A percentile compares a stretch with the other conserved stretches of the same genome.
Evolutionary conservation across 2,888 invertebrate genomes (phyloP).

Genomic region (Bombylius discolor): DNA sequence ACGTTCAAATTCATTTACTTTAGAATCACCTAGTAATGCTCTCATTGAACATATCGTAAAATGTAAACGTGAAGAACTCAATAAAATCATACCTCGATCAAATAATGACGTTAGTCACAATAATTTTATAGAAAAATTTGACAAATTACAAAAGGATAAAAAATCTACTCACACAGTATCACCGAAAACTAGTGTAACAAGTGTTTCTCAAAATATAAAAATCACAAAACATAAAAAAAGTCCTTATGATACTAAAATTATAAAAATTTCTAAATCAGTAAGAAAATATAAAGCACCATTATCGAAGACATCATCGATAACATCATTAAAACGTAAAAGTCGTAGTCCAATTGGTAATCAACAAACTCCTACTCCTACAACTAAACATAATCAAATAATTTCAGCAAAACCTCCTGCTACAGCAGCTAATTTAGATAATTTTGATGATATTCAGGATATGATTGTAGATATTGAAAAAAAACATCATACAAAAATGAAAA

Average conservation of each 20-base stretch:
- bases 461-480: conserved; percentile 42
- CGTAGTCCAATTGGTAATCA: neutral
- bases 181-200: neutral
- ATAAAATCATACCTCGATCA: conserved; percentile 23
- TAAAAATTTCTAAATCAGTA: conserved; percentile 10
- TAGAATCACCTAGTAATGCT: conserved; percentile 64
- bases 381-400: neutral
- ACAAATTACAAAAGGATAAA: too few species aligned
- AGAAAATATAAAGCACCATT: conserved; percentile 13
- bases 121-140: too few species aligned
- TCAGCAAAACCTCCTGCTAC: neutral
- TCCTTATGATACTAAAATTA: conserved; percentile 16
- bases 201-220: neutral
- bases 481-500: conserved; percentile 50
- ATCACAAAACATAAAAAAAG: conserved; percentile 14
- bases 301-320: neutral
- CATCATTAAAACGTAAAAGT: conserved; percentile 3
- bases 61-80: neutral
- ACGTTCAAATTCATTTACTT: conserved; percentile 64
- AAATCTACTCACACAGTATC: too few species aligned
- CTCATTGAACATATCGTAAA: conserved; percentile 34
- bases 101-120: too few species aligned
- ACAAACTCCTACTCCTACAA: neutral
- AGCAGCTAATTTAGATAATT: neutral
- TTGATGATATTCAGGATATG: conserved; percentile 2